These are phyloP conservation scores for Rhinogobius similis DNA, from an alignment of 2,113 vertebrate genomes.

Conservation along the genomic window DNA sequence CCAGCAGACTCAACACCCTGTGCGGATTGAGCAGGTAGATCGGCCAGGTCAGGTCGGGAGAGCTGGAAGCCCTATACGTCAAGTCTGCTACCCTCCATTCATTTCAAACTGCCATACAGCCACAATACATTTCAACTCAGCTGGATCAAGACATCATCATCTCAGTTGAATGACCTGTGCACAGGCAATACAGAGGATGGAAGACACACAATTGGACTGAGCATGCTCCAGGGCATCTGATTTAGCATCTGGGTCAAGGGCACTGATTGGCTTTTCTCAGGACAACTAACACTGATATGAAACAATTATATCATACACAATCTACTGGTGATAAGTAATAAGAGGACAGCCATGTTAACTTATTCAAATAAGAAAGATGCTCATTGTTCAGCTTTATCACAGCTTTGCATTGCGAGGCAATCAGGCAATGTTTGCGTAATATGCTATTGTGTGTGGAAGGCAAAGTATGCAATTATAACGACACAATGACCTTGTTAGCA, in stretches of 20 bases:
- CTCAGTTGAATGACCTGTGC: conserved; percentile 39
- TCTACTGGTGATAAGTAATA: background rate
- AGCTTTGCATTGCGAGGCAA: background rate
- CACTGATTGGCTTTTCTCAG: conserved; percentile 22
- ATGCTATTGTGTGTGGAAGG: background rate
- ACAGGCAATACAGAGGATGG: conserved; percentile 3
- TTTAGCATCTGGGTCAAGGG: conserved; percentile 36
- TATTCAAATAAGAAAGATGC: background rate
- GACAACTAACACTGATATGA: conserved; percentile 32
- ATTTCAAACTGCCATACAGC: conserved; percentile 29
- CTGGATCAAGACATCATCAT: conserved; percentile 63
- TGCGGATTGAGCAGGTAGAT: conserved; percentile 3
- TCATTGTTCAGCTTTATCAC: background rate
- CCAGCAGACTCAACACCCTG: conserved; percentile 34
- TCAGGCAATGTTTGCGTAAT: background rate
- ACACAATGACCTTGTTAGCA: background rate
- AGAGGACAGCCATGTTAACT: background rate
- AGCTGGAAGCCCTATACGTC: background rate
- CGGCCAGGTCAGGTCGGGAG: conserved; percentile 40
- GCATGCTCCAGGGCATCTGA: conserved; percentile 28
- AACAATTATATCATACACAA: conserved; percentile 4
- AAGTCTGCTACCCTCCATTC: conserved; percentile 28
- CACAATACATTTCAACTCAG: conserved; percentile 31
- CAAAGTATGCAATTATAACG: background rate
- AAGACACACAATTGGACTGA: background rate